These are phyloP conservation scores for Penaeus japonicus DNA, from an alignment of 1,140 invertebrate species.

Conservation along the genomic window DNA sequence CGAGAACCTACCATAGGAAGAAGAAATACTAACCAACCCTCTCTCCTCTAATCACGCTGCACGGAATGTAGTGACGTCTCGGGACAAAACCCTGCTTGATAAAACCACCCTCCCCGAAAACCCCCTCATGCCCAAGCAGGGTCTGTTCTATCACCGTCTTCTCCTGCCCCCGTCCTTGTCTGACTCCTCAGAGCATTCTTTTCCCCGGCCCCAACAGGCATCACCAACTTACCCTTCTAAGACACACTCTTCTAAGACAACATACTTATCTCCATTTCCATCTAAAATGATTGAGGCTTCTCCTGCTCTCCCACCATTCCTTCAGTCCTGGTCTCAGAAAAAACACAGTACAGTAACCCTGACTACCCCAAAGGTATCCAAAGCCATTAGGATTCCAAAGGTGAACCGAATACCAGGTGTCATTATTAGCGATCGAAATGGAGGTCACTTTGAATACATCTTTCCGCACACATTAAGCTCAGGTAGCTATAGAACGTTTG, in stretches of 20 bases:
- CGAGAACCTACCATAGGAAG: too few relatives aligned
- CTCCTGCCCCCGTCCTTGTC: background rate
- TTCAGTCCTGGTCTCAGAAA: conserved; percentile 50
- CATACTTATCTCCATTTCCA: background rate
- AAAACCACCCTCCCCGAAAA: background rate
- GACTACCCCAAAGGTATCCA: conserved; percentile 41
- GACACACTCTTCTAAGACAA: background rate
- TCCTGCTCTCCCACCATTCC: conserved; percentile 30
- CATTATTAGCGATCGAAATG: conserved; percentile 6
- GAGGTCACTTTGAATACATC: conserved; percentile 35
- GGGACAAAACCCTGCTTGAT: conserved; percentile 10
- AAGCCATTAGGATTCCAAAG: conserved; percentile 13
- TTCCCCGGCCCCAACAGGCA: conserved; percentile 10
- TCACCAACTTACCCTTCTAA: background rate
- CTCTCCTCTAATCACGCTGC: conserved; percentile 36
- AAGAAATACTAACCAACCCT: background rate
- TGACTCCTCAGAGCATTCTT: background rate
- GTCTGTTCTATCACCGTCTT: conserved; percentile 39
- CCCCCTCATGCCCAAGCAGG: background rate
- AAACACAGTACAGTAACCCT: conserved; percentile 6
- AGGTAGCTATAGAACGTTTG: conserved; percentile 37
- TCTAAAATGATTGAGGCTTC: background rate
- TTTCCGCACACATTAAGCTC: conserved; percentile 28
- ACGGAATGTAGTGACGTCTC: conserved; percentile 33
- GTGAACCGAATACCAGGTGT: conserved; percentile 20